Percentiles rank a stretch among this genome's conserved stretches.
phyloP scores from a whole-genome alignment of 2,888 invertebrate genomes.

The Aricia artaxerxes region DNA sequence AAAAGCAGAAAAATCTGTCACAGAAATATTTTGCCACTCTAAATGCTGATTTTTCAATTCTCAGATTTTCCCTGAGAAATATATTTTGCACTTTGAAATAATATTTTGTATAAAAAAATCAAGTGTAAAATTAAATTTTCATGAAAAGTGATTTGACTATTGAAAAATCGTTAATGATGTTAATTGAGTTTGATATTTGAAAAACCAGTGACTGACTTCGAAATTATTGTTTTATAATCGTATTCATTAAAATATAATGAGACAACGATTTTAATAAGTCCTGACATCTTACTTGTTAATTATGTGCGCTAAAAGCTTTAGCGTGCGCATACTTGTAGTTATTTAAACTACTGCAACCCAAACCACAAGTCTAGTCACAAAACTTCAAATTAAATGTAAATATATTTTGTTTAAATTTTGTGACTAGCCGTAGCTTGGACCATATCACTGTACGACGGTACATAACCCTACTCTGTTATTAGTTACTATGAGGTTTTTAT shows the following conservation, averaged over 20 bases:
- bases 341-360: neutral
- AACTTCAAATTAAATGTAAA: neutral
- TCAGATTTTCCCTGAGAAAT: no score
- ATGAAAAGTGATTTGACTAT: no score
- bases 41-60: no score
- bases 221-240: neutral
- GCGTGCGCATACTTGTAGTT: neutral
- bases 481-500: neutral
- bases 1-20: no score
- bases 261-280: neutral
- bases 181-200: no score
- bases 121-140: no score
- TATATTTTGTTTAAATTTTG: neutral
- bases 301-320: slow-evolving; percentile 23
- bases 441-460: neutral
- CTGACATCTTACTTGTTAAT: neutral
- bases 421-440: neutral
- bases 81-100: no score
- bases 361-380: neutral
- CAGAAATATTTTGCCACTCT: no score
- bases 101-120: no score
- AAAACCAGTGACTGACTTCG: neutral
- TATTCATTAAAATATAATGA: no score
- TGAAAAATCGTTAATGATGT: no score
- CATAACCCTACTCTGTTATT: neutral